Percentiles rank a stretch among this genome's conserved stretches.
phyloP scores from a whole-genome alignment of 92 coral and sea anemone species.

The Pocillopora grandis region DNA sequence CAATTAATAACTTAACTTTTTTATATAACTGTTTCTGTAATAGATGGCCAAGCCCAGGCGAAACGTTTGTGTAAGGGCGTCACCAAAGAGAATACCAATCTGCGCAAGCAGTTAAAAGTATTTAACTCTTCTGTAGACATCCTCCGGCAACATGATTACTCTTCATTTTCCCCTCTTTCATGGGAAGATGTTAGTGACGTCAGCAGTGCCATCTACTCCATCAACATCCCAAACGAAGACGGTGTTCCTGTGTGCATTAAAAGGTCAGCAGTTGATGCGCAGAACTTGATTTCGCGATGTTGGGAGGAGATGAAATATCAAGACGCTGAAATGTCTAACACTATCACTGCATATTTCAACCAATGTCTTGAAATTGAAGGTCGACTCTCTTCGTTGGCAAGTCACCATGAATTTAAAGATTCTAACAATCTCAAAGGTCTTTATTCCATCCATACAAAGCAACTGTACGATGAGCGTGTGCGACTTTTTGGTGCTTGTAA shows the following conservation, averaged over 20 bases:
- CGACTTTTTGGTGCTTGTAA: conserved; percentile 20
- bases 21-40: not conserved
- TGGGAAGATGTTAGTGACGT: too few relatives aligned
- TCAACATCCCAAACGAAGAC: too few relatives aligned
- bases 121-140: too few relatives aligned
- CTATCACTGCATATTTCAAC: not conserved
- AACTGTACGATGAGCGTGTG: conserved; percentile 5
- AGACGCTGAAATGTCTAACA: conserved; percentile 53
- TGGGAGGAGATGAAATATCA: conserved; percentile 47
- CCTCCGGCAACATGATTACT: too few relatives aligned
- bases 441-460: not conserved
- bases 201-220: too few relatives aligned
- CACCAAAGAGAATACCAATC: conserved; percentile 50
- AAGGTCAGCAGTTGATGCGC: too few relatives aligned
- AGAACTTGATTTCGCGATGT: conserved; percentile 41
- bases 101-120: conserved; percentile 44
- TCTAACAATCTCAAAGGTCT: conserved; percentile 2
- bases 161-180: too few relatives aligned
- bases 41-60: conserved; percentile 71
- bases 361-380: conserved; percentile 17
- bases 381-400: not conserved
- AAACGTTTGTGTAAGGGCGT: conserved; percentile 45
- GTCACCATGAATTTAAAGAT: not conserved
- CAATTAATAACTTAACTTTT: too few relatives aligned
- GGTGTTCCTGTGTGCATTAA: too few relatives aligned